Evolutionary conservation across 2,888 invertebrate species (phyloP).

Genomic region (Adelphocoris suturalis): DNA sequence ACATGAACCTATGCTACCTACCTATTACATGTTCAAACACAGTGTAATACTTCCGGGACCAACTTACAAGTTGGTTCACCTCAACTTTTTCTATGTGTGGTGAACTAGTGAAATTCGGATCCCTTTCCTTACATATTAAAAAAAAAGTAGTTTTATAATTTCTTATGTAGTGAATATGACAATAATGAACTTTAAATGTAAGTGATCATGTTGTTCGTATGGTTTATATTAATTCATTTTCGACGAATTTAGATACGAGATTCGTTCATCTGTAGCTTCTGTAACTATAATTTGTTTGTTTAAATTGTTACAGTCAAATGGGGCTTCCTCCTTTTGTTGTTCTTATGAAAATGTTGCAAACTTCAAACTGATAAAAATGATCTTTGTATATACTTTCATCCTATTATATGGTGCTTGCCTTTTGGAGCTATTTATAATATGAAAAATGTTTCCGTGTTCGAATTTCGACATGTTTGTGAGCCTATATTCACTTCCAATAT

Average conservation of each 20-base stretch:
- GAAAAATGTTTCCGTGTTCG: slow-evolving; percentile 24
- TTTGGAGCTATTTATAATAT: slow-evolving; percentile 1
- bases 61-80: slow-evolving; percentile 67
- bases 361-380: slow-evolving; percentile 12
- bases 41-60: slow-evolving; percentile 67
- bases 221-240: not conserved
- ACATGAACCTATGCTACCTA: not conserved
- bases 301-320: slow-evolving; percentile 48
- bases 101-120: slow-evolving; percentile 63
- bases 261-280: not conserved
- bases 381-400: slow-evolving; percentile 53
- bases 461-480: not conserved
- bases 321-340: slow-evolving; percentile 62
- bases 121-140: slow-evolving; percentile 43
- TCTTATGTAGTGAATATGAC: slow-evolving; percentile 71
- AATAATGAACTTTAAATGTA: slow-evolving; percentile 55
- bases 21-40: not conserved
- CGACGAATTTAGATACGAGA: not conserved
- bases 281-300: not conserved
- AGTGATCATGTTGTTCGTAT: slow-evolving; percentile 9
- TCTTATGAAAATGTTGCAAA: slow-evolving; percentile 14
- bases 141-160: slow-evolving; percentile 67
- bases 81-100: slow-evolving; percentile 59
- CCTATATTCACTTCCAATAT: slow-evolving; percentile 6
- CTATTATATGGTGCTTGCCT: slow-evolving; percentile 66